Conservation (phyloP, 2,797 vertebrate species). For the Limosa lapponica region DNA sequence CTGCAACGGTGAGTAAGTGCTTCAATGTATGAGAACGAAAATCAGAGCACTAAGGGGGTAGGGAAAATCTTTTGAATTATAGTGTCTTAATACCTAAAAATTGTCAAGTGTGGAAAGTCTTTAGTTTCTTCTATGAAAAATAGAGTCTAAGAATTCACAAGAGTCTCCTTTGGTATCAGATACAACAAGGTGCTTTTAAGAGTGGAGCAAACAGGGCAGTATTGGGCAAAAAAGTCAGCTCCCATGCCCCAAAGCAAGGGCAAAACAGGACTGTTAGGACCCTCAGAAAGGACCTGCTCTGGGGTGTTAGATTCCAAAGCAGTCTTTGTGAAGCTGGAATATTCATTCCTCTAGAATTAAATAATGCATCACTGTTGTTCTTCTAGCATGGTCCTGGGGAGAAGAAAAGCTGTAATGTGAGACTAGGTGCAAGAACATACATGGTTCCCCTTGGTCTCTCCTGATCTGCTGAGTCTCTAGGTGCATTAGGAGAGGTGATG, state of each 20-base stretch:
- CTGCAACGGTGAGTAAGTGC: constrained; percentile 51
- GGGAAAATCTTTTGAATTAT: neutral
- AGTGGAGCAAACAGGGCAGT: neutral
- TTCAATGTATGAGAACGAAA: neutral
- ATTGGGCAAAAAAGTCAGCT: neutral
- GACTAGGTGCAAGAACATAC: fast-evolving
- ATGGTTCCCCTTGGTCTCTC: neutral
- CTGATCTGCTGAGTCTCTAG: neutral
- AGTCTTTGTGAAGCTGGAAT: neutral
- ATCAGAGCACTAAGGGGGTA: neutral
- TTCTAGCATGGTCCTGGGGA: neutral
- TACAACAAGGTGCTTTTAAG: neutral
- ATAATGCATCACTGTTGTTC: neutral
- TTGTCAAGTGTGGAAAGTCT: neutral
- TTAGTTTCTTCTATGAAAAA: neutral
- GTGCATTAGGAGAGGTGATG: neutral
- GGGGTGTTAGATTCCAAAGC: neutral
- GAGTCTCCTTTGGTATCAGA: neutral
- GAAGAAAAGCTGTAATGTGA: neutral
- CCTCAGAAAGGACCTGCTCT: neutral
- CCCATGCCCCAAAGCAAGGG: neutral
- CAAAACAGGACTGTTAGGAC: neutral
- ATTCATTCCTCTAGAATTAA: neutral
- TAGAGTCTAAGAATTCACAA: neutral
- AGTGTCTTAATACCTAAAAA: neutral